Evolutionary conservation across 2,797 vertebrate species (phyloP).

Genomic region (Manis crassicaudata): DNA sequence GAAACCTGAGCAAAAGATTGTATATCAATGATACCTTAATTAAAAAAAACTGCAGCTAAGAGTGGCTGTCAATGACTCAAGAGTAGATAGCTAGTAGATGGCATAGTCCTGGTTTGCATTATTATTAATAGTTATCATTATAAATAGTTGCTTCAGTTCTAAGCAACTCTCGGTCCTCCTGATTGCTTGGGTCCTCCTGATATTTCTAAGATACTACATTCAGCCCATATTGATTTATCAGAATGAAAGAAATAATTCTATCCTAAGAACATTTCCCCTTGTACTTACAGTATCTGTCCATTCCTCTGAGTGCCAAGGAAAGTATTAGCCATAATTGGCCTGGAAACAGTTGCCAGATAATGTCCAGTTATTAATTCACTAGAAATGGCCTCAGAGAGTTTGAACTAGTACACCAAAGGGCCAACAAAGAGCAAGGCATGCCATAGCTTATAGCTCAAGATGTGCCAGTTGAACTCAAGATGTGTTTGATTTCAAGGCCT

Average conservation of each 20-base stretch:
- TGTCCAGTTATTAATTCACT: not conserved
- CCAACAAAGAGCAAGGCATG: not conserved
- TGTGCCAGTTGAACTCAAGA: not conserved
- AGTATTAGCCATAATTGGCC: not conserved
- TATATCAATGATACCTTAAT: too few relatives aligned
- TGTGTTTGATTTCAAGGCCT: not conserved
- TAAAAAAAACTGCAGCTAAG: not conserved
- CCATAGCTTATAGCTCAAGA: not conserved
- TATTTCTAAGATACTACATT: not conserved
- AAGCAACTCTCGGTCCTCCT: not conserved
- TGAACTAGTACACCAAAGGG: accelerated
- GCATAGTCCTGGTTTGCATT: not conserved
- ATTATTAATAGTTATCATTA: not conserved
- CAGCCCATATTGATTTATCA: not conserved
- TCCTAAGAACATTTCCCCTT: not conserved
- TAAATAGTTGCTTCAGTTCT: not conserved
- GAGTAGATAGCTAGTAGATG: not conserved
- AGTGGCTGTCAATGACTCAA: not conserved
- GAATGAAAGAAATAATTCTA: not conserved
- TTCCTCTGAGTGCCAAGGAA: not conserved
- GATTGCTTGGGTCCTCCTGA: not conserved
- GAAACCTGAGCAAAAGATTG: too few relatives aligned
- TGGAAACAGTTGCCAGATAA: not conserved
- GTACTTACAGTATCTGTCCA: not conserved
- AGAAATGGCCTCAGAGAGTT: not conserved